Base-by-base conservation (phyloP, 1,140 invertebrate genomes). In the Drosophila murphyi region DNA sequence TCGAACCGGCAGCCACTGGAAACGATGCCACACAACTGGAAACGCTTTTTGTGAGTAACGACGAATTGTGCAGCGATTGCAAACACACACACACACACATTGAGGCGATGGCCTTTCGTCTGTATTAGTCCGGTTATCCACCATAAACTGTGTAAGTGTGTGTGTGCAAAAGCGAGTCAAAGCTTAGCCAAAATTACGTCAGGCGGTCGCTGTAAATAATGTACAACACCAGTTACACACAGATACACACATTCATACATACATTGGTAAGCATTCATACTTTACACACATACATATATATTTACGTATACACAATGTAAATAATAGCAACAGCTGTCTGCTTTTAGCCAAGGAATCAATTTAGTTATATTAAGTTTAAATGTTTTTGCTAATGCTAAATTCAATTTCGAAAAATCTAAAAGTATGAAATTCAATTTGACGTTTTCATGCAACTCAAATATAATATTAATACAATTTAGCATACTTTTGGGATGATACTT, bases 11-110 rank as follows among this genome's bases (percentile, higher is more conserved):
- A 72, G 41, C 62, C 57, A 71, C 50, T 83, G 85, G 70, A 89
- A 83, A 64, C 85, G 76, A 72, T 88, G 80, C 63, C 73, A 86
- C 73, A 65, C 76, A 88, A 89, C 83, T 88, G 83, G 83, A 80
- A 87, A 83, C 76, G 62, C 83, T 64, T 80, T 67, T 43, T 73
- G 65, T 45, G 54, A 83, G 56, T 65, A 41, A 39, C 69, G 29
- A 67, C 12, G 47, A 74, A 56, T 51, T 69, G 43, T 80, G 80
- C 73, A 83, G 76, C 67, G 64, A 59, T 67, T 80, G 81, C 81
- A 81, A 45, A 61, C 37, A 57, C 45, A 60, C 52, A 68, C 29
- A 68, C 29, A 69, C 12, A 48, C 31, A 31, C 34, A 8, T 20
- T 20, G 20, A 20, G 20, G 20, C 20, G 20, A 20, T 20, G 20